phyloP scores from a whole-genome alignment of 2,888 invertebrate species.

The Epistrophe eligans region DNA sequence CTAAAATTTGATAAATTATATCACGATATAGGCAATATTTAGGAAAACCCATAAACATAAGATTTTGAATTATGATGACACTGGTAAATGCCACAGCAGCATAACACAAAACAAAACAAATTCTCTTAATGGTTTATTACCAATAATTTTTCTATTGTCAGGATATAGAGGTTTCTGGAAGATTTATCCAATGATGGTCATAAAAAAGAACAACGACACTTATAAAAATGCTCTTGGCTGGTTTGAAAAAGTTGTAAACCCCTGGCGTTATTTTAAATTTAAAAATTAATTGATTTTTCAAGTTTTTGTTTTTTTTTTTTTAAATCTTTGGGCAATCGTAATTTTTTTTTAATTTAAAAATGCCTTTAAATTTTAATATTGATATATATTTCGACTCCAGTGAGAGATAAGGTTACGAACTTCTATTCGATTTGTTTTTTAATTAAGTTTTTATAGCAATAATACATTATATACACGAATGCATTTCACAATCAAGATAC shows the following conservation, averaged over 20 bases:
- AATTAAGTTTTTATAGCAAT: slow-evolving; percentile 3
- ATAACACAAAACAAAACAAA: slow-evolving; percentile 8
- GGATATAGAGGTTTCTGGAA: slow-evolving; percentile 16
- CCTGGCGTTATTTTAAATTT: slow-evolving; percentile 17
- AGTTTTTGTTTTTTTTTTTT: neutral
- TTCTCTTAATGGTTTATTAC: slow-evolving; percentile 72
- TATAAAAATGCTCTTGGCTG: slow-evolving; percentile 14
- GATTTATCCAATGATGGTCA: slow-evolving; percentile 61
- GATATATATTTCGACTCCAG: neutral
- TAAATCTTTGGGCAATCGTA: neutral
- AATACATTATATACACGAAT: neutral
- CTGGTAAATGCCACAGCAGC: slow-evolving; percentile 69
- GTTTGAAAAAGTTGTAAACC: neutral
- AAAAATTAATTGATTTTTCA: slow-evolving; percentile 2
- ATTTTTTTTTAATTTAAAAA: neutral
- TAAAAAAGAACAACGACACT: slow-evolving; percentile 53
- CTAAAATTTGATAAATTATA: slow-evolving; percentile 71
- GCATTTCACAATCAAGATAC: neutral
- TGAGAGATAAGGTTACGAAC: neutral
- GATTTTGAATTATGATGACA: slow-evolving; percentile 75
- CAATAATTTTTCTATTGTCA: slow-evolving; percentile 74
- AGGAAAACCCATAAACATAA: slow-evolving; percentile 72
- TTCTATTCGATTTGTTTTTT: slow-evolving; percentile 1
- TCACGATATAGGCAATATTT: slow-evolving; percentile 67
- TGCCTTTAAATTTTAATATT: neutral